Evolutionary conservation across 2,888 invertebrate genomes (phyloP).

Genomic region (Ariolimax columbianus): DNA sequence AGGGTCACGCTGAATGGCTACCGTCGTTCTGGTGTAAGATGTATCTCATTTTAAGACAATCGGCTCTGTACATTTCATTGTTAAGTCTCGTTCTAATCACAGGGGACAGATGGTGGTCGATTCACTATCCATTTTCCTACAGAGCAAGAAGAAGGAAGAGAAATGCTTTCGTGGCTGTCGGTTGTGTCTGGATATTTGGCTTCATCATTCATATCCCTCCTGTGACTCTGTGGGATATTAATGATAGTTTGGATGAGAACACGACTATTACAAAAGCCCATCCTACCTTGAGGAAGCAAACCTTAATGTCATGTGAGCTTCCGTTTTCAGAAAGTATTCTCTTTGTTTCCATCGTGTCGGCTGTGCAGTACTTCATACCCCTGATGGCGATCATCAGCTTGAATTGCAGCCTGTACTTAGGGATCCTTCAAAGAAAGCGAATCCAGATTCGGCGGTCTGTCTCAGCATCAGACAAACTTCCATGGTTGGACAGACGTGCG

Average conservation of each 20-base stretch:
- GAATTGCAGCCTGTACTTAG: slow-evolving; percentile 68
- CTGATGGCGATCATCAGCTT: slow-evolving; percentile 62
- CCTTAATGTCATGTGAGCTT: slow-evolving; percentile 48
- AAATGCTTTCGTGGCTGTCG: slow-evolving; percentile 62
- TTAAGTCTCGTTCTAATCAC: slow-evolving; percentile 70
- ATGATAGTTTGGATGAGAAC: neutral
- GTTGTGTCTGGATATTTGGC: slow-evolving; percentile 65
- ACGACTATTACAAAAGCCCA: neutral
- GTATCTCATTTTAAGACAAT: slow-evolving; percentile 60
- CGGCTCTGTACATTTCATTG: slow-evolving; percentile 67
- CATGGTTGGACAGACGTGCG: neutral
- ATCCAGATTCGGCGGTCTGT: slow-evolving; percentile 68
- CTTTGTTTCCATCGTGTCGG: slow-evolving; percentile 60
- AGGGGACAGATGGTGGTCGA: slow-evolving; percentile 72
- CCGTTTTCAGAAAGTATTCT: slow-evolving; percentile 62
- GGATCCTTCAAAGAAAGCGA: slow-evolving; percentile 64
- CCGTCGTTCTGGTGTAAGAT: slow-evolving; percentile 55
- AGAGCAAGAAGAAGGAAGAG: slow-evolving; percentile 64
- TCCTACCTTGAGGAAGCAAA: neutral
- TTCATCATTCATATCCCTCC: slow-evolving; percentile 65
- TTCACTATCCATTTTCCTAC: slow-evolving; percentile 71
- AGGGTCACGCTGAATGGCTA: slow-evolving; percentile 35
- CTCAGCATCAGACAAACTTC: slow-evolving; percentile 57
- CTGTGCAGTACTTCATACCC: slow-evolving; percentile 65
- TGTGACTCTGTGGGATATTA: slow-evolving; percentile 61